Evolutionary conservation across 2,888 invertebrate genomes (phyloP).

Genomic region (Zhuqinia jingwanae): DNA sequence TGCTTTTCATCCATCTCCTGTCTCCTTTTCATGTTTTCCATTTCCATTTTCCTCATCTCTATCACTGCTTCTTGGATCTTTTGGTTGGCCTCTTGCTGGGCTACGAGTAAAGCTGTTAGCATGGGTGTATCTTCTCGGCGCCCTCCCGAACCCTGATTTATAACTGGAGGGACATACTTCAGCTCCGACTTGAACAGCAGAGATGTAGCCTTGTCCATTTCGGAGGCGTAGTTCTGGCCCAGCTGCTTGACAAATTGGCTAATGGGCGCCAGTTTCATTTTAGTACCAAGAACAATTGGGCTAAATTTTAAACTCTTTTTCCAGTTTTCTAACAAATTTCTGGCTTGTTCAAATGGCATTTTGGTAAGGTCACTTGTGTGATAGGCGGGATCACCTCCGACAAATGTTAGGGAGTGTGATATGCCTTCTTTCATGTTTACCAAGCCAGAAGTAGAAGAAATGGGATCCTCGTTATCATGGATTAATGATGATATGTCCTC

Average conservation of each 20-base stretch:
- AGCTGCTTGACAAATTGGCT: constrained; percentile 54
- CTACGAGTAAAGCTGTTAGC: not conserved
- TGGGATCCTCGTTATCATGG: not conserved
- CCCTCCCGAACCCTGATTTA: not conserved
- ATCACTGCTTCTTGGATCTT: not conserved
- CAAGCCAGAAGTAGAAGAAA: no score
- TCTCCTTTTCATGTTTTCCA: not conserved
- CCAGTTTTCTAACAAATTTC: constrained; percentile 58
- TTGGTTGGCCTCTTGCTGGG: not conserved
- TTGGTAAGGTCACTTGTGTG: constrained; percentile 64
- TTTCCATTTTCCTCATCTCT: not conserved
- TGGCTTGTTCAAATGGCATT: constrained; percentile 50
- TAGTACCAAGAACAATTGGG: constrained; percentile 41
- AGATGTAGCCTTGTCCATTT: constrained; percentile 37
- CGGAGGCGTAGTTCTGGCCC: constrained; percentile 47
- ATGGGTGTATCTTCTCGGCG: not conserved
- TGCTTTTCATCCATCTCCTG: not conserved
- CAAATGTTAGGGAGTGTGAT: constrained; percentile 44
- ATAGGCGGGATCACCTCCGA: constrained; percentile 57
- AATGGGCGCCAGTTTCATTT: constrained; percentile 55
- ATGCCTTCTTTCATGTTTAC: not conserved
- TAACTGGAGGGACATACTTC: constrained; percentile 10
- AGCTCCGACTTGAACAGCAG: constrained; percentile 60
- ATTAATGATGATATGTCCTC: constrained; percentile 56
- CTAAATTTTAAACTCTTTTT: constrained; percentile 50